Conservation (phyloP, 2,888 invertebrate species). For the Schizaphis graminum region DNA sequence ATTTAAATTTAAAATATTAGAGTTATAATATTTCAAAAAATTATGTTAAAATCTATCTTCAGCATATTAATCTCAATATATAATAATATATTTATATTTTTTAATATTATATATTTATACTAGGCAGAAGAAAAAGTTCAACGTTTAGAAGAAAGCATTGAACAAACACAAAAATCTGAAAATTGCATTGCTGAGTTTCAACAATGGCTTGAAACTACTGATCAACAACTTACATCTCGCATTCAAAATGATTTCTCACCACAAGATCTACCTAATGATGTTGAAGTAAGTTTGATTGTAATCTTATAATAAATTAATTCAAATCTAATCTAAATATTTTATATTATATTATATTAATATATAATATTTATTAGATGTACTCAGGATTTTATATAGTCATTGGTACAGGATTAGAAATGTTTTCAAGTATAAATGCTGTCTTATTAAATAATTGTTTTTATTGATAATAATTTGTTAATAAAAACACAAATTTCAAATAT, state of each 20-base stretch:
- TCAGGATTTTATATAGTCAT: background rate
- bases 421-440: background rate
- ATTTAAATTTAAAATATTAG: background rate
- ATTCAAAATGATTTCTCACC: constrained; percentile 84
- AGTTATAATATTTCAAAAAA: background rate
- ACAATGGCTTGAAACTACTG: constrained; percentile 80
- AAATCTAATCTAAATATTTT: background rate
- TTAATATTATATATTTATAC: constrained; percentile 52
- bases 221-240: constrained; percentile 79
- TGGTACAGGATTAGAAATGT: background rate
- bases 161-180: constrained; percentile 84
- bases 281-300: constrained; percentile 73
- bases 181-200: constrained; percentile 81
- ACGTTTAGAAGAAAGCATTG: constrained; percentile 79
- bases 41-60: background rate
- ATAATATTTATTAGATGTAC: background rate
- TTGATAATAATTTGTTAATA: background rate
- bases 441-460: background rate
- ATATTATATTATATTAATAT: background rate
- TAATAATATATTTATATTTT: background rate
- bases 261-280: constrained; percentile 84
- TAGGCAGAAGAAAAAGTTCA: constrained; percentile 76
- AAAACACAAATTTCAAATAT: background rate
- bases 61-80: background rate
- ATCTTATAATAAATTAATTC: background rate